Evolutionary conservation across 2,113 vertebrate genomes (phyloP), one percentile per base, ranked within the genome.

Genomic region (Serilophus lunatus): DNA sequence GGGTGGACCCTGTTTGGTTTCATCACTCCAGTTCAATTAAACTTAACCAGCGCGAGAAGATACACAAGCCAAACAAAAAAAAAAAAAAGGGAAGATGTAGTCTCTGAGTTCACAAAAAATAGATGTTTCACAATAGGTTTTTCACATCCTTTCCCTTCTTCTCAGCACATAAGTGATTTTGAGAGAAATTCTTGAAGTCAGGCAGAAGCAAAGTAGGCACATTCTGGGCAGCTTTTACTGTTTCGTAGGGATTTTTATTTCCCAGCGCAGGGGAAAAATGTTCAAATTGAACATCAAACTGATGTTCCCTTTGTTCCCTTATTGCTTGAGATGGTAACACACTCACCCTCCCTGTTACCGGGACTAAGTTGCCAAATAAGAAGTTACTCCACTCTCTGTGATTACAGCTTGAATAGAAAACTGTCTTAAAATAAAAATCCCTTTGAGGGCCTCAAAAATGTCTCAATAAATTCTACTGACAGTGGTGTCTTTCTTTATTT

Each of bases 341-440:
- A 63, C 69, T 78, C 17, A 24, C 84, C 78, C 69, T 71, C 36
- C 91, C 77, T 87, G 81, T 83, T 78, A 90, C 82, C 8, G 8
- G 72, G 64, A 16, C 45, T 8, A 8, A 3, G 4, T 44, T 95
- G 81, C 94, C 94, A 96, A 83, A 86, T 82, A 57, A 78, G 61
- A 94, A 88, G 77, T 68, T 93, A 80, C 95, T 86, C 82, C 84
- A 92, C 93, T 90, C 78, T 61, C 51, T 87, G 75, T 25, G 54
- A 81, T 76, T 92, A 82, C 49, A 93, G 72, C 88, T 24, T 53
- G 65, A 96, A 95, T 82, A 79, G 79, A 82, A 71, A 96, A 84
- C 54, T 76, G 35, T 59, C 80, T 22, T 28, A 14, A 86, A 85
- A 79, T 53, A 14, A 92, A n/a, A 87, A 94, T 61, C 45, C 72